phyloP scores from a whole-genome alignment of 2,797 vertebrate species.

The Pterois miles region DNA sequence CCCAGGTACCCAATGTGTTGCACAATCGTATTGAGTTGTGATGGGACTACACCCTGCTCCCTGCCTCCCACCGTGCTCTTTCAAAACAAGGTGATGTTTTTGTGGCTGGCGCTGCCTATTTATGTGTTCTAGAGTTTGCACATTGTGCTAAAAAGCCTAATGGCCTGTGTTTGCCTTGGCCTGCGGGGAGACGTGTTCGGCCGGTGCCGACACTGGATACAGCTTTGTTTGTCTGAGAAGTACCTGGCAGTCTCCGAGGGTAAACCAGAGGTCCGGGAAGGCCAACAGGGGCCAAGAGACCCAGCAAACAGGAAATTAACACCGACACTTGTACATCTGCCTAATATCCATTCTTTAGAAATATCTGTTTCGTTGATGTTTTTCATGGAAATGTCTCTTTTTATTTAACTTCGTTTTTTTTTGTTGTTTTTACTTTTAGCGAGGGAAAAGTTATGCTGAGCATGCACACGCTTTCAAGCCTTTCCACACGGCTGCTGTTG shows the following conservation, averaged over 20 bases:
- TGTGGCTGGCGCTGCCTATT: slow-evolving; percentile 28
- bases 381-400: slow-evolving; percentile 38
- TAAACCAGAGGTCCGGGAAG: slow-evolving; percentile 48
- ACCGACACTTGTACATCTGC: slow-evolving; percentile 62
- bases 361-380: slow-evolving; percentile 19
- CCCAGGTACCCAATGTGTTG: slow-evolving; percentile 26
- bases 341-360: slow-evolving; percentile 51
- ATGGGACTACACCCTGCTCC: slow-evolving; percentile 38
- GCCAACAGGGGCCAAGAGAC: slow-evolving; percentile 40
- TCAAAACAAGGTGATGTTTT: slow-evolving; percentile 56
- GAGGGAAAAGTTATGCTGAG: neutral
- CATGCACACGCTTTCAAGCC: neutral
- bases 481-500: neutral
- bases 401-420: slow-evolving; percentile 1
- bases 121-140: slow-evolving; percentile 61
- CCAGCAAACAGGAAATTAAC: slow-evolving; percentile 67
- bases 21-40: slow-evolving; percentile 15
- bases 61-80: slow-evolving; percentile 31
- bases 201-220: slow-evolving; percentile 40
- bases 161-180: slow-evolving; percentile 67
- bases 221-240: slow-evolving; percentile 62
- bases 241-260: slow-evolving; percentile 65
- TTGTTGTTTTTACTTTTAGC: neutral
- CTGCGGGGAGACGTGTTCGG: slow-evolving; percentile 32
- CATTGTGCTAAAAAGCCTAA: slow-evolving; percentile 43